phyloP scores from a whole-genome alignment of 2,888 invertebrate species.

The Lagria hirta region DNA sequence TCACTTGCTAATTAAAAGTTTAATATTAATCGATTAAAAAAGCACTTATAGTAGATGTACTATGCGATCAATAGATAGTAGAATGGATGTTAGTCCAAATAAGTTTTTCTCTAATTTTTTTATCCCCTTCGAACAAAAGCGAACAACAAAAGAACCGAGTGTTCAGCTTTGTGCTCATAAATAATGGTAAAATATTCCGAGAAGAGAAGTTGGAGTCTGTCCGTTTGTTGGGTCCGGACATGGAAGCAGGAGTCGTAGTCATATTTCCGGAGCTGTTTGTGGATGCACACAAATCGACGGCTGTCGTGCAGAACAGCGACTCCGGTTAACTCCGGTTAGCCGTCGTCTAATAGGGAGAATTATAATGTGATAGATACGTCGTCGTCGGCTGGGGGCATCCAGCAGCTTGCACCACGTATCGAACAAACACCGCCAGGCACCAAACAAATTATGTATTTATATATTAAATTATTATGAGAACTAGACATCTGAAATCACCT shows the following conservation, averaged over 20 bases:
- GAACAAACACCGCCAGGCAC: slow-evolving; percentile 40
- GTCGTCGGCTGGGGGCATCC: slow-evolving; percentile 27
- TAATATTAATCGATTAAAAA: not conserved
- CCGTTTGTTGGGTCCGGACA: slow-evolving; percentile 43
- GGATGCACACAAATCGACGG: slow-evolving; percentile 31
- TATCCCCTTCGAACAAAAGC: too few species aligned
- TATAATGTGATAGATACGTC: slow-evolving; percentile 22
- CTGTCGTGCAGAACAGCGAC: slow-evolving; percentile 26
- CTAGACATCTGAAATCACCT: slow-evolving; percentile 31
- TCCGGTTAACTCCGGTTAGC: slow-evolving; percentile 20
- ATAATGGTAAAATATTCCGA: slow-evolving; percentile 45
- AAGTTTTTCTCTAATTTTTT: too few species aligned
- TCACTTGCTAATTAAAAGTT: too few species aligned
- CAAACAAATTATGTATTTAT: too few species aligned
- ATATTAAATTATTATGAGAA: slow-evolving; percentile 41
- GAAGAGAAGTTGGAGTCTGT: too few species aligned
- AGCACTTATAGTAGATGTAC: not conserved
- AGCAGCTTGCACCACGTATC: slow-evolving; percentile 37
- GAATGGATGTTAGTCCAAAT: too few species aligned
- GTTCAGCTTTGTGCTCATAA: slow-evolving; percentile 40
- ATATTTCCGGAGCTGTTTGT: slow-evolving; percentile 43
- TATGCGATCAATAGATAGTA: too few species aligned
- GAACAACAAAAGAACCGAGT: too few species aligned
- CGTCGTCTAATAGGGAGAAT: slow-evolving; percentile 23
- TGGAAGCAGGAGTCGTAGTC: slow-evolving; percentile 42